phyloP scores from a whole-genome alignment of 1,140 invertebrate genomes.

The Meloidogyne chitwoodi region DNA sequence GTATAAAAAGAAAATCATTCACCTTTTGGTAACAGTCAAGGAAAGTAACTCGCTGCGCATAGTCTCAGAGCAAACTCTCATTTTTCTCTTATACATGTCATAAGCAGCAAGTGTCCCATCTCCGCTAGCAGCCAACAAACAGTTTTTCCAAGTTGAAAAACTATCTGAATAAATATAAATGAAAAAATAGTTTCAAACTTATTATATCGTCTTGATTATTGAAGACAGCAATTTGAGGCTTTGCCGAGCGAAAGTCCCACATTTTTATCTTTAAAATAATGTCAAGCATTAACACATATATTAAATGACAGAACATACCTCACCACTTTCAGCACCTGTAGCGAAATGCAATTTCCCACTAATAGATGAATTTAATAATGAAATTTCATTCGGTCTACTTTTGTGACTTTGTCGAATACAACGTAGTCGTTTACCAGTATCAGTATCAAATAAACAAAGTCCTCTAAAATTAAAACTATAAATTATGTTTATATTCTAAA shows the following conservation, averaged over 20 bases:
- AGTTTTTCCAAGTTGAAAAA: neutral
- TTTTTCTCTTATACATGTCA: constrained; percentile 19
- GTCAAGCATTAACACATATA: neutral
- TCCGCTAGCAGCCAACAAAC: constrained; percentile 27
- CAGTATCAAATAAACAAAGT: constrained; percentile 21
- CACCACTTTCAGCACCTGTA: constrained; percentile 28
- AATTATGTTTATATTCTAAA: too few relatives aligned
- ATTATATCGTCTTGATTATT: constrained; percentile 34
- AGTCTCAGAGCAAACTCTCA: constrained; percentile 19
- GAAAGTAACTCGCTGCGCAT: constrained; percentile 37
- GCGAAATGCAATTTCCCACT: constrained; percentile 2
- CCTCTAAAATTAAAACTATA: constrained; percentile 23
- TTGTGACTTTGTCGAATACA: constrained; percentile 29
- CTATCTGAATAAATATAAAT: neutral
- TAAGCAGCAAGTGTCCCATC: constrained; percentile 34
- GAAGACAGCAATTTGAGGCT: constrained; percentile 17
- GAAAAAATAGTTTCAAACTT: constrained; percentile 2
- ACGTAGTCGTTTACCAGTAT: constrained; percentile 28
- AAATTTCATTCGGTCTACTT: constrained; percentile 22
- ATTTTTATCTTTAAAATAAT: constrained; percentile 16
- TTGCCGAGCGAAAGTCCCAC: constrained; percentile 24
- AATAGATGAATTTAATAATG: constrained; percentile 4
- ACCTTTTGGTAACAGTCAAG: constrained; percentile 25
- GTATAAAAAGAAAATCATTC: neutral
- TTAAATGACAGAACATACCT: constrained; percentile 4